These are phyloP conservation scores for Leucoraja ocellata DNA, from an alignment of 2,797 vertebrate species.

Conservation along the genomic window DNA sequence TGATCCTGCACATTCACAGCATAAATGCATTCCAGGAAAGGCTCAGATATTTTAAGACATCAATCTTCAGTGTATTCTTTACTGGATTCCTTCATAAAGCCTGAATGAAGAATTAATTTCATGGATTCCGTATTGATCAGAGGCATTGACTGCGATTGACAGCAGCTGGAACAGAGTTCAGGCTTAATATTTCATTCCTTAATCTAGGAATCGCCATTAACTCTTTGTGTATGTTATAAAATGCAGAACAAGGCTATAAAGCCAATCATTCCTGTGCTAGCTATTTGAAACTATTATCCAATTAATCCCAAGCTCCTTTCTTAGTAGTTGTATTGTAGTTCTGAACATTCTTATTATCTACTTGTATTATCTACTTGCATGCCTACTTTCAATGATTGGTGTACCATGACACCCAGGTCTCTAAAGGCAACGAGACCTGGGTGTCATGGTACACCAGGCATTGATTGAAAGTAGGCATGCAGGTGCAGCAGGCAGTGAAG, in stretches of 20 bases:
- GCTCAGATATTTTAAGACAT: neutral
- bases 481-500: no score
- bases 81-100: neutral
- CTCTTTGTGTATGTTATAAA: neutral
- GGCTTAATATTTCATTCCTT: neutral
- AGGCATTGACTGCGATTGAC: neutral
- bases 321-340: no score
- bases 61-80: neutral
- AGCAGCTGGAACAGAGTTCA: neutral
- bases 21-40: neutral
- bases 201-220: neutral
- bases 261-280: no score
- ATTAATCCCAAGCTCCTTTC: neutral
- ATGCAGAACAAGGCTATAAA: neutral
- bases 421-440: no score
- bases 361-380: no score
- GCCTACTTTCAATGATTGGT: no score
- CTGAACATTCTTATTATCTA: no score
- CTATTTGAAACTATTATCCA: neutral
- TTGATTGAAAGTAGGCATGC: no score
- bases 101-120: neutral
- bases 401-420: no score
- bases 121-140: neutral
- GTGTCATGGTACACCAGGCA: no score
- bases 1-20: neutral